Evolutionary conservation across 92 coral and sea anemone species (phyloP), one percentile per base, ranked within the genome.

Genomic region (Palythoa heliodiscus): DNA sequence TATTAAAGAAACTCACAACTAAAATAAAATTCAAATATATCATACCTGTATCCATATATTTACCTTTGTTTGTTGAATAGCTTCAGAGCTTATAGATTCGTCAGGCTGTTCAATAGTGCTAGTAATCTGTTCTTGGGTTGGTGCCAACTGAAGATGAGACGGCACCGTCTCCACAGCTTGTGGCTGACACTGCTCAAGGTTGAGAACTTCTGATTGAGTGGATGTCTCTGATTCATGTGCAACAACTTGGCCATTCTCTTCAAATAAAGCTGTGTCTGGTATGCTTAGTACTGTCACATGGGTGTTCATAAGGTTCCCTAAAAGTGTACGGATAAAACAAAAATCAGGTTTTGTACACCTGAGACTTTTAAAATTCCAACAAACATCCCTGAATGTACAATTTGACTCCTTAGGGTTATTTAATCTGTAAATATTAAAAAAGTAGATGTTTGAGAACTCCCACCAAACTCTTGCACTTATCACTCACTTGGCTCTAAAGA

Each of bases 261-360:
- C 91, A 88, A 91, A 91, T 23, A 91, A 82, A 38, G 91, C 75
- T 15, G 73, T 63, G 19, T 87, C 91, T 84, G 93, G 93, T 68
- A 91, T 85, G 86, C 79, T 91, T 5, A 90, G 85, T 37, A 91
- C 91, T 4, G 93, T 68, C 52, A 91, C 93, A 50, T 91, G 91
- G 5, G 91, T 91, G 52, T 78, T 84, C 74, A 91, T 22, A 23
- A 87, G 87, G 54, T 58, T 91, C 66, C 82, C 93, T 91, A 8
- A 43, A 43, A 8, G 81, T 50, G 22, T 52, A 73, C 17, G 37
- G 15, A 69, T 9, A 54, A 11, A 40, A 4, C 47, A 75, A 2
- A 54, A 19, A 71, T 19, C 69, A 25, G 15, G 24, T 40, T 10
- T 20, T 38, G 15, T 35, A 22, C 15, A 0, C 35, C 35, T 29